Conservation (phyloP, 2,888 invertebrate genomes). For the Pyrochroa serraticornis region DNA sequence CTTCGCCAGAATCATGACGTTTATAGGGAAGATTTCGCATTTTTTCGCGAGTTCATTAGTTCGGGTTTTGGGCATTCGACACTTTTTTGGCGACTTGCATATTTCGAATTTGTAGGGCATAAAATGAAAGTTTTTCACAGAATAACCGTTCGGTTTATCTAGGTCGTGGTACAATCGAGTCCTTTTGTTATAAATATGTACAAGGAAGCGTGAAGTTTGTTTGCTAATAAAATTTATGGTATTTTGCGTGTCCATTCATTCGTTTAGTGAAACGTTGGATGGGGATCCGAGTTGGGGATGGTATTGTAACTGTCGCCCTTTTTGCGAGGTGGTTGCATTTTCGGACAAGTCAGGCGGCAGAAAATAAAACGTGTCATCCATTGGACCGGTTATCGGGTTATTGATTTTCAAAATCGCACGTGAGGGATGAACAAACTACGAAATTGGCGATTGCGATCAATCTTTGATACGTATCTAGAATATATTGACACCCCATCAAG, state of each 20-base stretch:
- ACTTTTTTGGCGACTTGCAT: no score
- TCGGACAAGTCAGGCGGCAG: conserved; percentile 7
- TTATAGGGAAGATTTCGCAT: no score
- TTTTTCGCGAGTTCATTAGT: no score
- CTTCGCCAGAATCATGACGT: no score
- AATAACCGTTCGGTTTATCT: conserved; percentile 20
- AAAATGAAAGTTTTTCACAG: conserved; percentile 19
- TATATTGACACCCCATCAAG: conserved; percentile 4
- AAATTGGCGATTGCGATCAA: conserved; percentile 3
- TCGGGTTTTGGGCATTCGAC: no score
- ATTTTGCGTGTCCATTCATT: conserved; percentile 25
- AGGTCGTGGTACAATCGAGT: conserved; percentile 25
- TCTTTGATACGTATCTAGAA: conserved; percentile 4
- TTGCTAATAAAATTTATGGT: conserved; percentile 28
- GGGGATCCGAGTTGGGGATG: no score
- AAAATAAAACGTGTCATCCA: conserved; percentile 37
- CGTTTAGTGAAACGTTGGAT: neutral
- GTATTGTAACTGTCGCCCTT: no score
- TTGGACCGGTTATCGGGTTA: conserved; percentile 41
- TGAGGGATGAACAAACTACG: conserved; percentile 9
- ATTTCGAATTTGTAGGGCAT: no score
- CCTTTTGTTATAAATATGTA: conserved; percentile 22
- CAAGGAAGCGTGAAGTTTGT: conserved; percentile 26
- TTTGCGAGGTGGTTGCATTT: neutral
- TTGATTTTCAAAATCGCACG: conserved; percentile 53